Conservation (phyloP, 2,888 invertebrate species). For the Altica lythri region DNA sequence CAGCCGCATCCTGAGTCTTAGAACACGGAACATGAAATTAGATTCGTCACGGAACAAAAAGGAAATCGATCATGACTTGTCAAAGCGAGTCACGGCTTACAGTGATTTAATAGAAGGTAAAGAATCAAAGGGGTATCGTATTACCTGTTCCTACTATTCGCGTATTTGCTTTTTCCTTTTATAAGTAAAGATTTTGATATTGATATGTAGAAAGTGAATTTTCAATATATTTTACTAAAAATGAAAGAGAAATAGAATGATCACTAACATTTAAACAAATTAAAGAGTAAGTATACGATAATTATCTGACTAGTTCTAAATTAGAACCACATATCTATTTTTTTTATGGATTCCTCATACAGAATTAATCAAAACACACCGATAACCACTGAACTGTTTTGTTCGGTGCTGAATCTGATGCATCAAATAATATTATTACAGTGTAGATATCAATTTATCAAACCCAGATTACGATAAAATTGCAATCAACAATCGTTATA, state of each 20-base stretch:
- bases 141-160: slow-evolving; percentile 13
- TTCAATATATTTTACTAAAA: too few relatives aligned
- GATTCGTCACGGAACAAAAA: slow-evolving; percentile 24
- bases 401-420: neutral
- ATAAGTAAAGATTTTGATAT: too few relatives aligned
- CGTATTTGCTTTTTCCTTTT: too few relatives aligned
- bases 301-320: too few relatives aligned
- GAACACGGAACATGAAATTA: slow-evolving; percentile 21
- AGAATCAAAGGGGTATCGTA: slow-evolving; percentile 24
- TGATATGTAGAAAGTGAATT: too few relatives aligned
- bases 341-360: neutral
- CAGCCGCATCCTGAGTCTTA: slow-evolving; percentile 7
- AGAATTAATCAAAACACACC: slow-evolving; percentile 7
- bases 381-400: slow-evolving; percentile 9
- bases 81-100: slow-evolving; percentile 22
- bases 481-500: slow-evolving; percentile 9
- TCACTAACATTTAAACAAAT: too few relatives aligned
- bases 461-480: slow-evolving; percentile 10
- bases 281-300: too few relatives aligned
- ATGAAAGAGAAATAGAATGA: too few relatives aligned
- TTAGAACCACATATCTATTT: neutral
- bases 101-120: slow-evolving; percentile 22
- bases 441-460: slow-evolving; percentile 16
- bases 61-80: slow-evolving; percentile 23
- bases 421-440: slow-evolving; percentile 7